These are phyloP conservation scores for Malurus splendens DNA, from an alignment of 2,797 vertebrate species.

Conservation along the genomic window DNA sequence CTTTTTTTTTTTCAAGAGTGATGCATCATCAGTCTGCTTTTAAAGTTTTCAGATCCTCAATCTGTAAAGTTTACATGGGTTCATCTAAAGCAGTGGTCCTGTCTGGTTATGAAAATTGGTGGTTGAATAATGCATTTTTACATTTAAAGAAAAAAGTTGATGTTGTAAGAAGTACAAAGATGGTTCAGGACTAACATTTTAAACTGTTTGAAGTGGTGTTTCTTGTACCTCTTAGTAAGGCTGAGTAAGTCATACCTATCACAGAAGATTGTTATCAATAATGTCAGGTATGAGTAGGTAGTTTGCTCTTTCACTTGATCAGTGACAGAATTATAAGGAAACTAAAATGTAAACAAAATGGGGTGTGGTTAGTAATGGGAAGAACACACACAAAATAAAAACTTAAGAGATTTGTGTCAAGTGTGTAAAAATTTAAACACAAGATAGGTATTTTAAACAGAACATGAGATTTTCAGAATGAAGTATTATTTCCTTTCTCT, in stretches of 20 bases:
- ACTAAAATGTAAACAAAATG: not conserved
- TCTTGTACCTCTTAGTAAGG: not conserved
- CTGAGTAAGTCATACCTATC: not conserved
- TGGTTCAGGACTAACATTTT: not conserved
- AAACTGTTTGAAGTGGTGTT: not conserved
- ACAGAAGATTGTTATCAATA: not conserved
- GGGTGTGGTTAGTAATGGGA: not conserved
- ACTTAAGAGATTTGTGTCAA: not conserved
- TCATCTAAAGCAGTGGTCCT: not conserved
- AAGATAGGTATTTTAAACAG: not conserved
- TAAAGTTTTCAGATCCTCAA: not conserved
- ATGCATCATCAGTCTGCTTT: not conserved
- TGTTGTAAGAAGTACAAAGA: not conserved
- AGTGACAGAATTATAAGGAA: not conserved
- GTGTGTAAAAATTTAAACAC: not conserved
- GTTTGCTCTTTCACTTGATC: not conserved
- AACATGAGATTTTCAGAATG: not conserved
- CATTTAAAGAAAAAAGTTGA: not conserved
- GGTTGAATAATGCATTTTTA: not conserved
- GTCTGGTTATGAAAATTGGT: not conserved
- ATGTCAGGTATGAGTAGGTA: not conserved
- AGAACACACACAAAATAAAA: not conserved
- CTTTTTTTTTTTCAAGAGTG: not conserved
- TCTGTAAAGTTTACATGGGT: not conserved
- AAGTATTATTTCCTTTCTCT: not conserved